Evolutionary conservation across 2,113 vertebrate genomes (phyloP), one percentile per base, ranked within the genome.

Genomic region (Oncorhynchus masou): DNA sequence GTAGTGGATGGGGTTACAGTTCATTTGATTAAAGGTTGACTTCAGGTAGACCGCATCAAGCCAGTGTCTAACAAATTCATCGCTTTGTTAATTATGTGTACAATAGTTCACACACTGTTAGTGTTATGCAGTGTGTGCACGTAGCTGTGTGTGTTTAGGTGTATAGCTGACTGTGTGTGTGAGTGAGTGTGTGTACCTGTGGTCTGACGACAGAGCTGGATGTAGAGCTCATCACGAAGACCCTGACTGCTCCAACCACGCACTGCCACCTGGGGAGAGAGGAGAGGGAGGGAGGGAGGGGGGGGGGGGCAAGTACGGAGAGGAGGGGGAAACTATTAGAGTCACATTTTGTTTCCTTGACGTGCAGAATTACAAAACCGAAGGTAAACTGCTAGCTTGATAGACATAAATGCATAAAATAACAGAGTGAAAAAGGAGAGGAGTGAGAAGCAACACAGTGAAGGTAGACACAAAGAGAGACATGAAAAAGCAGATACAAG

Each of bases 201-300:
- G 85, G 97, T 99, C 87, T 99, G 98, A 0, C 97, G 93, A 86
- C 98, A 99, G 68, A 99, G 92, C 81, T 99, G 98, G 88, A 99
- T 99, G 89, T 98, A 99, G 11, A 99, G 95, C 91, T 99, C 97
- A 0, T 99, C 97, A 1, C 98, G 90, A 73, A 99, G 87, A 0
- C 98, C 97, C 87, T 99, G 98, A 92, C 95, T 88, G 78, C 96
- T 99, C 98, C 98, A 99, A 0, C 98, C 98, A 8, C 96, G 96
- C 81, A 97, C 97, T 83, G 96, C 96, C 0, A 99, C 92, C 89
- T 93, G 77, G n/a, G 39, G 54, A 45, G 31, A 20, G 62, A 66
- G 16, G 24, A 60, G 16, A 11, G 69, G 39, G 39, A 45, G 39
- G 9, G 68, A 65, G 34, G 34, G 34, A 34, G 6, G 34, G 31